These are phyloP conservation scores for Dromas ardeola DNA, from an alignment of 2,113 vertebrate species.

Conservation along the genomic window DNA sequence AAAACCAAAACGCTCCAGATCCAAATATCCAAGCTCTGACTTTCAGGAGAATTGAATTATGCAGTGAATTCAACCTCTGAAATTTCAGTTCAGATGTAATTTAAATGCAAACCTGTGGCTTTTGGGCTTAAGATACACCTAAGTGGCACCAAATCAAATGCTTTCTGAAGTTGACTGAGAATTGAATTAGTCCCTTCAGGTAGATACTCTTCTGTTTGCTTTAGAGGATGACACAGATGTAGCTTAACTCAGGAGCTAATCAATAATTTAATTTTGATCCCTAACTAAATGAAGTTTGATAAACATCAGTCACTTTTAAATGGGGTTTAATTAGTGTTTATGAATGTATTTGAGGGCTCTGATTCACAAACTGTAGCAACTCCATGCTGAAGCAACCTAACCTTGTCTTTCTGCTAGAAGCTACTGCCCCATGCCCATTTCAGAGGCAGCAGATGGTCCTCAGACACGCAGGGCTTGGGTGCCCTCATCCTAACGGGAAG, in stretches of 20 bases:
- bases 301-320: conserved; percentile 44
- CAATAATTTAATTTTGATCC: conserved; percentile 50
- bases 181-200: not conserved
- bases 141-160: not conserved
- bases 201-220: not conserved
- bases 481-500: not conserved
- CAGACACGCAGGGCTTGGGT: not conserved
- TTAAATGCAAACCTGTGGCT: not conserved
- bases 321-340: conserved; percentile 52
- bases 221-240: not conserved
- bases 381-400: not conserved
- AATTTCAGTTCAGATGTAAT: not conserved
- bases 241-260: conserved; percentile 23
- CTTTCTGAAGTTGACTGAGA: not conserved
- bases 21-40: not conserved
- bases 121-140: not conserved
- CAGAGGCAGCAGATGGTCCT: not conserved
- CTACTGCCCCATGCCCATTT: not conserved
- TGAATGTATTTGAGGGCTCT: not conserved
- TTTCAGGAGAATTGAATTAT: not conserved
- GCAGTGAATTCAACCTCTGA: not conserved
- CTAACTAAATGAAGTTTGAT: conserved; percentile 41
- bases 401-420: not conserved
- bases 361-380: conserved; percentile 33
- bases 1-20: not conserved